These are phyloP conservation scores for Chaetodon auriga DNA, from an alignment of 2,113 vertebrate genomes.

Conservation along the genomic window DNA sequence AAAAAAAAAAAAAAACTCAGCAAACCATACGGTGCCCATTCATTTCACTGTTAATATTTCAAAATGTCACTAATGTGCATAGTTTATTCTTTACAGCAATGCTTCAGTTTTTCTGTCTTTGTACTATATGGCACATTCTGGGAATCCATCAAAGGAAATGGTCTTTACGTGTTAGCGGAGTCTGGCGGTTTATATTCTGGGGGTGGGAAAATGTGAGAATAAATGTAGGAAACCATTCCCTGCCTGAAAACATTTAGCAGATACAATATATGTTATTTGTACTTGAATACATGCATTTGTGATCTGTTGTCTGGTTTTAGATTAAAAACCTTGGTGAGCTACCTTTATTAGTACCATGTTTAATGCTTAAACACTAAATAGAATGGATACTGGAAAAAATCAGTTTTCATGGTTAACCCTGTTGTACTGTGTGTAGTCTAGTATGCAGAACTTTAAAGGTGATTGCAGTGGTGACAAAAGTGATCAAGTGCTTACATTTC, in stretches of 20 bases:
- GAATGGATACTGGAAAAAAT: background rate
- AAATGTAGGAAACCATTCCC: slow-evolving; percentile 30
- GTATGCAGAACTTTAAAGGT: background rate
- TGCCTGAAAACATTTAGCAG: slow-evolving; percentile 10
- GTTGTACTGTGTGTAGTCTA: background rate
- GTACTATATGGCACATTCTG: slow-evolving; percentile 48
- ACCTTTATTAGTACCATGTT: background rate
- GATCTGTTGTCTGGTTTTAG: background rate
- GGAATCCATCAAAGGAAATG: slow-evolving; percentile 38
- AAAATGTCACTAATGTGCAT: slow-evolving; percentile 61
- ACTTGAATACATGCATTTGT: background rate
- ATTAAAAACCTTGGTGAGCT: background rate
- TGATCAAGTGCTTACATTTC: background rate
- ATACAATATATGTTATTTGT: background rate
- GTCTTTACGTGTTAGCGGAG: slow-evolving; percentile 10
- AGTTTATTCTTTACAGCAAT: slow-evolving; percentile 44
- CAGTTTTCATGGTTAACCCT: background rate
- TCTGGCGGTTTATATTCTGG: slow-evolving; percentile 22
- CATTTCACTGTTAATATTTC: slow-evolving; percentile 72
- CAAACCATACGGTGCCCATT: slow-evolving; percentile 54
- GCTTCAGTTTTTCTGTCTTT: slow-evolving; percentile 41
- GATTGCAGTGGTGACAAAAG: background rate
- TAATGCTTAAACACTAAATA: background rate
- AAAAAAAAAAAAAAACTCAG: slow-evolving; percentile 12
- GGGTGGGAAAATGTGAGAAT: slow-evolving; percentile 14